Evolutionary conservation across 2,888 invertebrate species (phyloP).

Genomic region (Seira sanloemensis): DNA sequence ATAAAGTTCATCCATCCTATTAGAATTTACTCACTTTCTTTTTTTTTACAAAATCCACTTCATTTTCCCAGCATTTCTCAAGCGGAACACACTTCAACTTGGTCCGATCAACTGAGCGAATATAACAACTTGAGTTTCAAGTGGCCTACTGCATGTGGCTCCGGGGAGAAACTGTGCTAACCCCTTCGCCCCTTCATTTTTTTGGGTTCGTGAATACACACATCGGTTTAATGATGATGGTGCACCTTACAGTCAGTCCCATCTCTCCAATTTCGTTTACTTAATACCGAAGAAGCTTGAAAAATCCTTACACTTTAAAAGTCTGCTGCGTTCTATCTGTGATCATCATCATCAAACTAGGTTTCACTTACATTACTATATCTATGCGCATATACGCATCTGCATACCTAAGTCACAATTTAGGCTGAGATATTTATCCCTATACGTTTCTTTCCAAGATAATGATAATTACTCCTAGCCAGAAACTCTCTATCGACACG

Average conservation of each 20-base stretch:
- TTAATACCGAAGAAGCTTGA: constrained; percentile 1
- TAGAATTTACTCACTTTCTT: constrained; percentile 7
- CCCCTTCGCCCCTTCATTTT: constrained; percentile 36
- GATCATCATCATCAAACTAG: background rate
- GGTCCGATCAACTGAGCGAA: constrained; percentile 64
- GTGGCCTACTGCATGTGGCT: constrained; percentile 66
- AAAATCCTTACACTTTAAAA: background rate
- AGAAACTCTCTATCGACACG: constrained; percentile 61
- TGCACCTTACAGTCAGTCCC: constrained; percentile 1
- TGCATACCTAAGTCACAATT: background rate
- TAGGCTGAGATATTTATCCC: background rate
- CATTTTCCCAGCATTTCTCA: constrained; percentile 55
- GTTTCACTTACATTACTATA: background rate
- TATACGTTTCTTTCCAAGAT: constrained; percentile 9
- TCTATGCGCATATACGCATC: too few relatives aligned
- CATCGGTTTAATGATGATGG: background rate
- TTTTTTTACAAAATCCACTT: constrained; percentile 58
- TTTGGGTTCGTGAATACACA: background rate
- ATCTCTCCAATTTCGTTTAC: background rate
- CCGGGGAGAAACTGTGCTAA: constrained; percentile 52
- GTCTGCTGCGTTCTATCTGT: background rate
- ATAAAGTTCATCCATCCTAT: constrained; percentile 23
- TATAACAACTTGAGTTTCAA: constrained; percentile 66
- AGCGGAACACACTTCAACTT: constrained; percentile 60
- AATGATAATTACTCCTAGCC: constrained; percentile 62